These are phyloP conservation scores for Drosophila insularis DNA, from an alignment of 1,140 invertebrate genomes.

Conservation along the genomic window DNA sequence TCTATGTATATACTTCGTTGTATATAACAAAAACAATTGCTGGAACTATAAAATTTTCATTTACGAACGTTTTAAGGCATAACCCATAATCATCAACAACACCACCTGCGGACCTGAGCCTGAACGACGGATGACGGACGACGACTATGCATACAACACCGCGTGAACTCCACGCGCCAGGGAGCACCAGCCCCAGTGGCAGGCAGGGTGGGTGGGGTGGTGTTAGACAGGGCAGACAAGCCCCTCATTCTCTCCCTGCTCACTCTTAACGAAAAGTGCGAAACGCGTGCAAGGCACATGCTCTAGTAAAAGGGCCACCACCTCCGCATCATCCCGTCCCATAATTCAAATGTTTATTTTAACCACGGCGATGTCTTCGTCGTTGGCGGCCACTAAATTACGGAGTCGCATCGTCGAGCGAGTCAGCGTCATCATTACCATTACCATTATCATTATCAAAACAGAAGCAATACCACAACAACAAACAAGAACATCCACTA, in stretches of 20 bases:
- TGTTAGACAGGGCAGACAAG: neutral
- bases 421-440: constrained; percentile 52
- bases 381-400: constrained; percentile 69
- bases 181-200: constrained; percentile 12
- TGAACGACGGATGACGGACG: constrained; percentile 32
- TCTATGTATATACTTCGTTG: constrained; percentile 15
- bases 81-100: constrained; percentile 65
- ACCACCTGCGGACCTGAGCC: constrained; percentile 56
- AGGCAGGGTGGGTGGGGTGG: neutral
- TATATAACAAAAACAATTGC: constrained; percentile 63
- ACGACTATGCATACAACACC: constrained; percentile 57
- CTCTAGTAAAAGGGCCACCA: neutral
- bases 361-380: constrained; percentile 43
- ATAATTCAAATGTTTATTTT: constrained; percentile 69
- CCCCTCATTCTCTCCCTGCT: neutral
- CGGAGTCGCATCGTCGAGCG: constrained; percentile 49
- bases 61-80: constrained; percentile 48
- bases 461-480: constrained; percentile 4
- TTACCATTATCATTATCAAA: neutral
- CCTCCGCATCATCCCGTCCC: constrained; percentile 13
- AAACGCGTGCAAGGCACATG: constrained; percentile 37
- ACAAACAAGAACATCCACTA: constrained; percentile 20
- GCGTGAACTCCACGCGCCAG: constrained; percentile 49
- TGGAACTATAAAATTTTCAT: constrained; percentile 74
- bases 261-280: constrained; percentile 38